A percentile compares a stretch with the other conserved stretches of the same genome.
These are phyloP conservation scores for Carlito syrichta DNA, from an alignment of 2,113 vertebrate species.

Conservation along the genomic window DNA sequence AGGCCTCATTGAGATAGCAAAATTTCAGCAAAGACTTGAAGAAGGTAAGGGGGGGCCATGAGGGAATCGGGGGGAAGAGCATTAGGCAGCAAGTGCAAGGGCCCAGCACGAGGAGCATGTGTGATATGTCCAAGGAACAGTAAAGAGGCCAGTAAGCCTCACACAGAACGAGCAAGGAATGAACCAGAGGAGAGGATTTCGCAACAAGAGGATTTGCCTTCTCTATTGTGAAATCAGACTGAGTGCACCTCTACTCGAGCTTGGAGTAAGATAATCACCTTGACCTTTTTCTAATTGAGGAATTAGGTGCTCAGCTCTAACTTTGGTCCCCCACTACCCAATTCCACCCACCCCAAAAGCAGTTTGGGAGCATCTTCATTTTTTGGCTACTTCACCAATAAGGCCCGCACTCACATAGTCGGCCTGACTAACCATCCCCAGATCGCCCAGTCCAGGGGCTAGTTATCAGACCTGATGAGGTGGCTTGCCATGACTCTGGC, in stretches of 20 bases:
- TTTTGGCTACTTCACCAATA: background rate
- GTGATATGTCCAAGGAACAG: background rate
- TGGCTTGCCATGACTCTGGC: background rate
- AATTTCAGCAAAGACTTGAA: background rate
- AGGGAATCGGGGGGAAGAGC: background rate
- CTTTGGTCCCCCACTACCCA: background rate
- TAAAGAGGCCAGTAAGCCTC: too few species aligned
- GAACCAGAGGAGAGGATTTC: background rate
- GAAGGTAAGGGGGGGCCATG: background rate
- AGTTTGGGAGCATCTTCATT: background rate
- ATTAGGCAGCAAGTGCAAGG: background rate
- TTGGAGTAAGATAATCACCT: background rate
- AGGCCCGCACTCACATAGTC: background rate
- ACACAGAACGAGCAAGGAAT: background rate
- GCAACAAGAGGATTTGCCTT: background rate
- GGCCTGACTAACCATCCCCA: background rate
- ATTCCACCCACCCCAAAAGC: rapidly evolving
- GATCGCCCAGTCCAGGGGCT: background rate
- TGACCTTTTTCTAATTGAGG: background rate
- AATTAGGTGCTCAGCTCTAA: background rate
- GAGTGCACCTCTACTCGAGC: background rate
- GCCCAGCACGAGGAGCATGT: background rate
- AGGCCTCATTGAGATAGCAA: background rate
- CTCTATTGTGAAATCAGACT: background rate
- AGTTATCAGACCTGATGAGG: background rate